phyloP scores from a whole-genome alignment of 2,888 invertebrate genomes.

The Drosophila ezoana region DNA sequence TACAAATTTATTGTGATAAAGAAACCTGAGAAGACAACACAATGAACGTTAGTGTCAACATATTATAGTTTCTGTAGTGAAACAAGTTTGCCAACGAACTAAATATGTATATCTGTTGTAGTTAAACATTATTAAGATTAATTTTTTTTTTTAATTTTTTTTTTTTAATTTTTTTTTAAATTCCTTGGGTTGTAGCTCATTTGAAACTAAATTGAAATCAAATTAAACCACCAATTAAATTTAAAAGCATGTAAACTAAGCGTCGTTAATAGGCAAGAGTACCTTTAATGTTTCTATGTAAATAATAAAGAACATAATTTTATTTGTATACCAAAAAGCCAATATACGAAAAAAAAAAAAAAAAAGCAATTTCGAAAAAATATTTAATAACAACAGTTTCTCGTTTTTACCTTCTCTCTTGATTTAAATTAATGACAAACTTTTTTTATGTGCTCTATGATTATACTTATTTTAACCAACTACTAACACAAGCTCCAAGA shows the following conservation, averaged over 20 bases:
- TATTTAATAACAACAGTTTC: slow-evolving; percentile 51
- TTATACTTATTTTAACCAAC: slow-evolving; percentile 60
- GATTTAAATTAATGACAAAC: slow-evolving; percentile 49
- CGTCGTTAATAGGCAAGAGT: slow-evolving; percentile 47
- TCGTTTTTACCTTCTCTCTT: slow-evolving; percentile 36
- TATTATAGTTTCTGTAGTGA: slow-evolving; percentile 55
- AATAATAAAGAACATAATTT: slow-evolving; percentile 43
- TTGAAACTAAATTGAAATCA: slow-evolving; percentile 28
- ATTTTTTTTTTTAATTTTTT: slow-evolving; percentile 9
- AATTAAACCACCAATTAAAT: slow-evolving; percentile 45
- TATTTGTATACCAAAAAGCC: slow-evolving; percentile 26
- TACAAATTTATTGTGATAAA: slow-evolving; percentile 3
- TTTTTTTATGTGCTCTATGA: slow-evolving; percentile 59
- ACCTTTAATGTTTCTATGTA: slow-evolving; percentile 55
- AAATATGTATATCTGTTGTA: slow-evolving; percentile 40
- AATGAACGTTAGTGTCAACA: slow-evolving; percentile 71
- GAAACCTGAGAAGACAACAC: slow-evolving; percentile 32
- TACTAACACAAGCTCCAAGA: slow-evolving; percentile 65
- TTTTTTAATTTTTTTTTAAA: slow-evolving; percentile 5
- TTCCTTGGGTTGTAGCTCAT: slow-evolving; percentile 64
- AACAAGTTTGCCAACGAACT: slow-evolving; percentile 33
- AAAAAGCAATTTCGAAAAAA: slow-evolving; percentile 23
- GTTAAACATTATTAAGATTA: slow-evolving; percentile 35
- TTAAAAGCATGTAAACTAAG: slow-evolving; percentile 64
- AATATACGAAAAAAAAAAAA: not conserved